Evolutionary conservation across 2,113 vertebrate species (phyloP), one percentile per base, ranked within the genome.

Genomic region (Xiphias gladius): DNA sequence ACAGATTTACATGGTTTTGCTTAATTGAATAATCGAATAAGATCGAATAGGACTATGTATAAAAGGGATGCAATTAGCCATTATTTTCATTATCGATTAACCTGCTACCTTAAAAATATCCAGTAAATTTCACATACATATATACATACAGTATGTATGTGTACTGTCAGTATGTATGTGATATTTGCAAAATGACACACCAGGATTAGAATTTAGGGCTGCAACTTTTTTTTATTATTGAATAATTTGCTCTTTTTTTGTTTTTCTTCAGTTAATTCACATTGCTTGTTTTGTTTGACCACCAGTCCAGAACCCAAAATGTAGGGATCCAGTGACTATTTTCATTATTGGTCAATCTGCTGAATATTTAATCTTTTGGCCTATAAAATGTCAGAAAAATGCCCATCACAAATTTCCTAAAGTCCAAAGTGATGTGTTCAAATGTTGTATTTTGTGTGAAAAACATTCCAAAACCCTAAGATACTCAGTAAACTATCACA

Each of bases 1-100:
- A 80, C 68, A 86, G 93, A 95, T 89, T 95, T 93, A 64, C 50
- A 5, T 12, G 70, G 3, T 10, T 75, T 48, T 48, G 19, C 54
- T 82, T 2, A 28, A 48, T 14, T 6, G 11, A 64, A 76, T 39
- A 1, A 61, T 39, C 59, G 7, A 16, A 13, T 52, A 43, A 43
- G 11, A 35, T 4, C 6, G 32, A 35, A 4, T 43, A 0, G 67
- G 69, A 54, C 5, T 35, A 65, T 32, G 37, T 54, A 35, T 48
- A 57, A 14, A 43, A 17, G 7, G 16, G 22, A 7, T 32, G 26
- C 0, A 74, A 20, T 17, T 17, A 32, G 43, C 4, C 6, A 35
- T 43, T 16, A 48, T 85, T 67, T 76, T 68, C 2, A 19, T 55
- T 19, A 43, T 64, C 0, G 5, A 73, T 67, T 43, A 26, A 32